Evolutionary conservation across 2,888 invertebrate species (phyloP).

Genomic region (Clivina fossor): DNA sequence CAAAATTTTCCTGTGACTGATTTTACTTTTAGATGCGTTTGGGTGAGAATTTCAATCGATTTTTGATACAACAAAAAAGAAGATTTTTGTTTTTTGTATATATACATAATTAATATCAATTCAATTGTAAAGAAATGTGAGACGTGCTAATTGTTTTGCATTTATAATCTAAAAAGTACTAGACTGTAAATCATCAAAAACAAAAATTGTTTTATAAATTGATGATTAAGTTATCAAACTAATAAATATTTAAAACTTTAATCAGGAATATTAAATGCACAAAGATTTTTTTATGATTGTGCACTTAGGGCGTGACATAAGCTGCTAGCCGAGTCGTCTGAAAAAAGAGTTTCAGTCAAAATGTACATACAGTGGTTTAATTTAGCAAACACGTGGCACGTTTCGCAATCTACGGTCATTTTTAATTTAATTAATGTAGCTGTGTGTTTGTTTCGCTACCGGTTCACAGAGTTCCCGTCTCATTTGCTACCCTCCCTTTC

Average conservation of each 20-base stretch:
- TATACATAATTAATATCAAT: too few species aligned
- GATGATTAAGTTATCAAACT: too few species aligned
- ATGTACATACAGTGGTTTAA: constrained; percentile 29
- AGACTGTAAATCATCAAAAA: constrained; percentile 25
- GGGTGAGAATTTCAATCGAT: constrained; percentile 18
- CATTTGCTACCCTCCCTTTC: constrained; percentile 13
- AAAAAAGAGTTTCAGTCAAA: constrained; percentile 8
- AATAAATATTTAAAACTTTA: too few species aligned
- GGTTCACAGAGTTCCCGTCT: constrained; percentile 19
- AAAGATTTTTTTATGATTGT: too few species aligned
- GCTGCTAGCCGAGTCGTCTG: constrained; percentile 14
- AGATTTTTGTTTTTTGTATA: too few species aligned
- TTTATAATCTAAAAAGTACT: constrained; percentile 24
- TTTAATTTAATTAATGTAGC: constrained; percentile 18
- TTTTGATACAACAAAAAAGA: constrained; percentile 19
- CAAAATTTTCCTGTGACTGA: constrained; percentile 28
- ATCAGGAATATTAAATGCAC: constrained; percentile 5
- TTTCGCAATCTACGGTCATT: constrained; percentile 17
- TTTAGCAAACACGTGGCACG: constrained; percentile 11
- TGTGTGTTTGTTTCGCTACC: constrained; percentile 27
- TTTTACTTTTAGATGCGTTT: constrained; percentile 23
- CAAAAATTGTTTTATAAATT: too few species aligned
- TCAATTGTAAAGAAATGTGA: constrained; percentile 31
- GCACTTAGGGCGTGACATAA: constrained; percentile 20
- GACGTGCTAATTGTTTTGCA: constrained; percentile 26